phyloP scores from a whole-genome alignment of 2,888 invertebrate genomes.

The Pseudolycoriella hygida region DNA sequence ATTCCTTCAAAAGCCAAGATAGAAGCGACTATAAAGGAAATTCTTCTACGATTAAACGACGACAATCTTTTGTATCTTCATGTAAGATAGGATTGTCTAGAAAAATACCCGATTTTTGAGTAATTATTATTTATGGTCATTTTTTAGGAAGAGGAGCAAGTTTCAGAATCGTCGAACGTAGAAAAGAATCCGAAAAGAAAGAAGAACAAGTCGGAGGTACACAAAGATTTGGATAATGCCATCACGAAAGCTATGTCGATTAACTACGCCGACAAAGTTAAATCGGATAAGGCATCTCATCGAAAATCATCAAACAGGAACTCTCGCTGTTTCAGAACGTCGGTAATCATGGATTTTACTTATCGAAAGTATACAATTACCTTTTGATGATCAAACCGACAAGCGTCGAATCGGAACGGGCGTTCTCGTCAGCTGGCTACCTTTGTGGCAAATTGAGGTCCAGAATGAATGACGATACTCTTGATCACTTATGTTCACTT shows the following conservation, averaged over 20 bases:
- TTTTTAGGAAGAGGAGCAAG: too few relatives aligned
- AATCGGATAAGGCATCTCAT: not conserved
- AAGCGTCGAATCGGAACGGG: constrained; percentile 6
- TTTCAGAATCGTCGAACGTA: too few relatives aligned
- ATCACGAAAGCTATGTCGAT: not conserved
- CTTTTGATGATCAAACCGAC: constrained; percentile 2
- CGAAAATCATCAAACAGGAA: not conserved
- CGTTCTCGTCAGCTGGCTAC: constrained; percentile 6
- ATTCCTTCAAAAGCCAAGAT: too few relatives aligned
- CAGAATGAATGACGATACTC: too few relatives aligned
- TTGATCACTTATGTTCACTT: too few relatives aligned
- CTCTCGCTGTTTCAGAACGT: not conserved
- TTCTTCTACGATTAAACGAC: too few relatives aligned
- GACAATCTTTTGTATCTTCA: too few relatives aligned
- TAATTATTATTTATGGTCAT: too few relatives aligned
- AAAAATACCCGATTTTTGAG: too few relatives aligned
- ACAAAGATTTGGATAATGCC: not conserved
- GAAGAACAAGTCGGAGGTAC: not conserved
- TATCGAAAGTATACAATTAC: not conserved
- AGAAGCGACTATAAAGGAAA: too few relatives aligned
- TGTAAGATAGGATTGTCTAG: too few relatives aligned
- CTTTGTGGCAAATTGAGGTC: not conserved
- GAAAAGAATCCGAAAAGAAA: not conserved
- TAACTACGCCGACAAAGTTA: not conserved
- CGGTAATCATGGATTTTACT: not conserved